A percentile compares a stretch with the other conserved stretches of the same genome.
phyloP scores from a whole-genome alignment of 2,113 vertebrate genomes.

The Phaethon lepturus region DNA sequence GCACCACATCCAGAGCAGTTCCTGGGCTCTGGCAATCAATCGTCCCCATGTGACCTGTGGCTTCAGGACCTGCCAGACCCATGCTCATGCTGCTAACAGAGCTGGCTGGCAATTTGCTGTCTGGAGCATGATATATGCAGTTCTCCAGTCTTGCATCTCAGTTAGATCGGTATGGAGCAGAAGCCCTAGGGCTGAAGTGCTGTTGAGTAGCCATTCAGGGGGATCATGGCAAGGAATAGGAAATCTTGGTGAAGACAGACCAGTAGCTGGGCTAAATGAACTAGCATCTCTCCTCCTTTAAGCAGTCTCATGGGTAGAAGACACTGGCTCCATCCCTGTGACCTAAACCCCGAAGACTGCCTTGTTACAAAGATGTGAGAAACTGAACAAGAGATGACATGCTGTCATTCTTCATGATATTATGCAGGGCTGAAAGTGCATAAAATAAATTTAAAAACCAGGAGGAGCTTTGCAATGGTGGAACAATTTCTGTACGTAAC shows the following conservation, averaged over 20 bases:
- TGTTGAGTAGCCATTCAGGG: neutral
- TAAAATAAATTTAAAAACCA: neutral
- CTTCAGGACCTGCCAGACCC: neutral
- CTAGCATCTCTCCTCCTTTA: neutral
- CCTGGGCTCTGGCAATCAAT: neutral
- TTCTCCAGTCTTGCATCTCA: neutral
- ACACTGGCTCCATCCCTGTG: neutral
- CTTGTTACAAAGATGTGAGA: neutral
- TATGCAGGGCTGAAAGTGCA: neutral
- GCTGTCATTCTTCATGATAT: neutral
- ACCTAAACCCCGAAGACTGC: neutral
- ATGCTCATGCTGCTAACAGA: fast-evolving
- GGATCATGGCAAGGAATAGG: neutral
- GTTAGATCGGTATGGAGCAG: neutral
- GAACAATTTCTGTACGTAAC: neutral
- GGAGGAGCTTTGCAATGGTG: neutral
- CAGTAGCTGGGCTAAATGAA: neutral
- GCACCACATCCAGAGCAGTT: neutral
- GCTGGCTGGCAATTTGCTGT: neutral
- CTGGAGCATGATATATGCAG: neutral
- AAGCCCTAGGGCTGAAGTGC: neutral
- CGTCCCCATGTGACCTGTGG: neutral
- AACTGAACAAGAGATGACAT: neutral
- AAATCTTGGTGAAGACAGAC: neutral
- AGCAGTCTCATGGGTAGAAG: neutral